Base-by-base conservation (phyloP, 2,888 invertebrate genomes). In the Drosophila nigricruria region DNA sequence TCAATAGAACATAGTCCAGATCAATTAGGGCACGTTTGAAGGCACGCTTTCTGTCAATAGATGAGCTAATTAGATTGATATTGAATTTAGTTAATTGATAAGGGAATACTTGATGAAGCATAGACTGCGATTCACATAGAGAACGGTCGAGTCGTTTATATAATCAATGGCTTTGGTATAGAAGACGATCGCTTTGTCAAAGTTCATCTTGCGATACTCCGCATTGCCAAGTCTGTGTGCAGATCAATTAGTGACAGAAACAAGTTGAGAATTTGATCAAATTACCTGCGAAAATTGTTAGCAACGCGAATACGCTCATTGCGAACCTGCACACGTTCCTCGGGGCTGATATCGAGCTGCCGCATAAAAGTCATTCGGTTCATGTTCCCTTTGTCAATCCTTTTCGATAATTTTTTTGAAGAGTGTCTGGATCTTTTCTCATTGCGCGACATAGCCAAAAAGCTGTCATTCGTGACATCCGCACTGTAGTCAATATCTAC, bases 231-330 rank as follows among this genome's bases (percentile, higher is more conserved):
- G 25, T 30, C 77, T 85, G 32, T 42, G 16, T 4, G 2, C 9
- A 8, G 10, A 25, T n/a, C 27, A 5, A 5, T 27, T 47, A 27
- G 5, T 16, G 16, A 10, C n/a, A n/a, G n/a, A 0, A n/a, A 27
- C 2, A 23, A n/a, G 2, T 0, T 27, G 45, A 27, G n/a, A 10
- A 9, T 18, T 34, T 3, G 0, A n/a, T 1, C 3, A 9, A 42
- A 6, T 1, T 38, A 84, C 82, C 69, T 77, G 47, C 87, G 79
- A 50, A 63, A 84, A 40, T 56, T 79, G 0, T 58, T 72, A 0
- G 82, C 87, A 0, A 72, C 36, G 2, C 8, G 2, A 0, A 61
- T 12, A 6, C 82, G 79, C 16, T 84, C 67, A 1, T 5, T 0
- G 2, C 62, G 64, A 0, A 70, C 72, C 3, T 32, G 32, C 0